phyloP scores from a whole-genome alignment of 2,888 invertebrate genomes.

The Achlya flavicornis region DNA sequence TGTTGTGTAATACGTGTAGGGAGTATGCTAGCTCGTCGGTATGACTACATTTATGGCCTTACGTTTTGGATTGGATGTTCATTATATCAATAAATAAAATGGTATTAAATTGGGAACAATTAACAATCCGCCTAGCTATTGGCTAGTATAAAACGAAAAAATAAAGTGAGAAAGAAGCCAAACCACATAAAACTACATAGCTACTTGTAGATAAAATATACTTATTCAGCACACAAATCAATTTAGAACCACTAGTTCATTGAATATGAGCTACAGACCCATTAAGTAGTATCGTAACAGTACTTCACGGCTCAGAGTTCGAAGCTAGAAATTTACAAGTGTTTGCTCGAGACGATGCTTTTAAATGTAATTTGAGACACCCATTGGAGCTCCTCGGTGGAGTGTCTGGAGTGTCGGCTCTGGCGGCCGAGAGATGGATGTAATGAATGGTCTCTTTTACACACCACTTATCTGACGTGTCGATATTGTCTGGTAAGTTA shows the following conservation, averaged over 20 bases:
- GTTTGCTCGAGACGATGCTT: constrained; percentile 6
- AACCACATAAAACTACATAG: neutral
- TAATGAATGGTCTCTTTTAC: constrained; percentile 4
- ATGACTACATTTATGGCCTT: too few relatives aligned
- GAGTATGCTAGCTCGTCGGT: too few relatives aligned
- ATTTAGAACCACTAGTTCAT: neutral
- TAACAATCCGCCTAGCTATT: too few relatives aligned
- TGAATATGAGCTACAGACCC: neutral
- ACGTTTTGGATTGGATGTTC: too few relatives aligned
- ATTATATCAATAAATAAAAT: too few relatives aligned
- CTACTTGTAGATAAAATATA: neutral
- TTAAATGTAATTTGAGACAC: constrained; percentile 8
- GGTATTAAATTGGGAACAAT: too few relatives aligned
- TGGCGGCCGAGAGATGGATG: neutral
- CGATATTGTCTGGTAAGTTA: neutral
- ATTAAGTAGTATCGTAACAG: neutral
- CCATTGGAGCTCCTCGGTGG: neutral
- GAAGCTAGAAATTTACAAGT: constrained; percentile 7
- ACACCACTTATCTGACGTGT: neutral
- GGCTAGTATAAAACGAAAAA: too few relatives aligned
- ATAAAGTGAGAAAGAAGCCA: neutral
- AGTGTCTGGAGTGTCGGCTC: neutral
- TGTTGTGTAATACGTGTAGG: too few relatives aligned
- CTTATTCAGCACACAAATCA: neutral
- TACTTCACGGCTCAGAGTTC: neutral